Evolutionary conservation across 2,797 vertebrate species (phyloP).

Genomic region (Scleropages formosus): DNA sequence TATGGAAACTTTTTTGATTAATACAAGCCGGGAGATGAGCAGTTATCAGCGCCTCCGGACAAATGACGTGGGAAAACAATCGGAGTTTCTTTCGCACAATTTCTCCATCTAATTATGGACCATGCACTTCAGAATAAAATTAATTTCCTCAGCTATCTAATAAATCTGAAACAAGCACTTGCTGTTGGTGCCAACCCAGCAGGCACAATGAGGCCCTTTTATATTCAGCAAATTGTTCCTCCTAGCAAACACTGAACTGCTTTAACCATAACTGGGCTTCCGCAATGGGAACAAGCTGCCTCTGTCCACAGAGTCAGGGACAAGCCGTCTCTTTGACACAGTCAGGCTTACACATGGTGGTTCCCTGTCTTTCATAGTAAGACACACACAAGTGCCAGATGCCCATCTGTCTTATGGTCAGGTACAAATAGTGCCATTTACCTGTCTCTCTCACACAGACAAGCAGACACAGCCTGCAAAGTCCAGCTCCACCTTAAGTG

Average conservation of each 20-base stretch:
- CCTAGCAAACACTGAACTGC: conserved; percentile 45
- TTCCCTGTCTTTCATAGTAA: neutral
- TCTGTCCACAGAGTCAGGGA: neutral
- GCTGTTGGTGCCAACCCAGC: conserved; percentile 67
- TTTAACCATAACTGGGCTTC: conserved; percentile 50
- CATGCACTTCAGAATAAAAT: conserved; percentile 72
- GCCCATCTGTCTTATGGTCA: too few relatives aligned
- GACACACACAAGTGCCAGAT: too few relatives aligned
- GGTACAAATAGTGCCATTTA: too few relatives aligned
- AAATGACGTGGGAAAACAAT: conserved; percentile 62
- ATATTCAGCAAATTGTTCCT: conserved; percentile 50
- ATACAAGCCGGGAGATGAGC: conserved; percentile 69
- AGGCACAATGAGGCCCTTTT: conserved; percentile 63
- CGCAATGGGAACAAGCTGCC: neutral
- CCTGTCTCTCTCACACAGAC: neutral
- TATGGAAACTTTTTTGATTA: conserved; percentile 72
- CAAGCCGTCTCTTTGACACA: neutral
- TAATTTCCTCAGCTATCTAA: conserved; percentile 76
- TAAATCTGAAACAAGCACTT: conserved; percentile 75
- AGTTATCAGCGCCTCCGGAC: conserved; percentile 69
- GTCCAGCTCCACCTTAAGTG: neutral
- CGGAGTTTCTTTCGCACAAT: conserved; percentile 70
- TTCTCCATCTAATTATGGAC: conserved; percentile 77
- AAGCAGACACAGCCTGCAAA: neutral
- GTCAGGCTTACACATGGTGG: neutral